Evolutionary conservation across 2,113 vertebrate genomes (phyloP), one percentile per base, ranked within the genome.

Genomic region (Antennarius striatus): DNA sequence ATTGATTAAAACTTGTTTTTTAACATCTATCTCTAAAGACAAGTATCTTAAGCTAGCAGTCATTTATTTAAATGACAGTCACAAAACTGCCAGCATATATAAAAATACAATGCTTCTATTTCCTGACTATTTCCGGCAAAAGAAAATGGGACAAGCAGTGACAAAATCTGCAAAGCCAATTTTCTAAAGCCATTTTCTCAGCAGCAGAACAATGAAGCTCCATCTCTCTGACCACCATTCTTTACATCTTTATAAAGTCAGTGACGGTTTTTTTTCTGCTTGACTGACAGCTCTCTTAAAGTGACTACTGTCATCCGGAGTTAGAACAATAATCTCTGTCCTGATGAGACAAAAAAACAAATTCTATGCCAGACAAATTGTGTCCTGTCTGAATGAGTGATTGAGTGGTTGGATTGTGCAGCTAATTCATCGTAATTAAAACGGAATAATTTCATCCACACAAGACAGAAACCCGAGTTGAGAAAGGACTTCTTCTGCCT

Each of bases 241-340:
- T 10, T 47, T 47, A 8, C 10, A 17, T 74, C 59, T 78, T 70
- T 63, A 32, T 59, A 63, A 75, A 62, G 43, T 72, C 59, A 68
- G 66, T 80, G 60, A 52, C 76, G 66, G n/a, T n/a, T 73, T 70
- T 78, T 70, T 74, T 50, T 49, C 61, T 79, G 73, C 62, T 63
- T 74, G 82, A 89, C 63, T 87, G 84, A 85, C 87, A 84, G 84
- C 84, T 85, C 73, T 75, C 74, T 78, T 87, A 81, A 22, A 82
- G 74, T 77, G 74, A 72, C 68, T 57, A 75, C 80, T 78, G 84
- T 75, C 77, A 30, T 22, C 61, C 48, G 6, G 58, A 77, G 75
- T 83, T 71, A 66, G 65, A 71, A 85, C 80, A 85, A 83, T 55
- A 57, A 56, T 70, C 43, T 66, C 10, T 0, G 52, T 74, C 30